These are phyloP conservation scores for Fratercula arctica DNA, from an alignment of 2,797 vertebrate species.

Conservation along the genomic window DNA sequence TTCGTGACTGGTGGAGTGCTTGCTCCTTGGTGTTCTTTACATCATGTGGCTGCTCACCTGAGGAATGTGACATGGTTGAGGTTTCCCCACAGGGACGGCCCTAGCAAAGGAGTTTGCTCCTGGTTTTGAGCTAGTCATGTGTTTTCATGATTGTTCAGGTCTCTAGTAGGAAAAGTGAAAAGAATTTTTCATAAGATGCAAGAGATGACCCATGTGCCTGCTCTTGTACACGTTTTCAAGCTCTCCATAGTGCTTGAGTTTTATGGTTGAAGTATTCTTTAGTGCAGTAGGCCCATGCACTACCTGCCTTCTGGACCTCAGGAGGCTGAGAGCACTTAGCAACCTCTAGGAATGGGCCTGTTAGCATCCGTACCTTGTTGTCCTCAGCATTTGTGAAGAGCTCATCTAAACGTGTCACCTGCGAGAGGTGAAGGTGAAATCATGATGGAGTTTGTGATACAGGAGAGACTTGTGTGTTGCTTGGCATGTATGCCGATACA, in stretches of 20 bases:
- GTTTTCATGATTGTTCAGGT: background rate
- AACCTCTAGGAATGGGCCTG: background rate
- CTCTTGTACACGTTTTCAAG: background rate
- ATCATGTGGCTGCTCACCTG: background rate
- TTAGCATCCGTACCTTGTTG: background rate
- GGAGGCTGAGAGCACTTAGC: background rate
- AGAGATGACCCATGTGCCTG: background rate
- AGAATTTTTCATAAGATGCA: background rate
- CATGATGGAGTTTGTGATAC: background rate
- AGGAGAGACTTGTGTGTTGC: background rate
- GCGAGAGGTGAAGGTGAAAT: background rate
- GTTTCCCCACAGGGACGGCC: background rate
- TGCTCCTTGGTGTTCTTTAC: background rate
- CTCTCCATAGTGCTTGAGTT: background rate
- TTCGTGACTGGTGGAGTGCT: background rate
- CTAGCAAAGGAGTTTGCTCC: background rate
- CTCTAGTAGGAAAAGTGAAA: background rate
- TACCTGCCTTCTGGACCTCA: background rate
- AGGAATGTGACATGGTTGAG: background rate
- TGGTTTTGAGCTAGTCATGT: background rate
- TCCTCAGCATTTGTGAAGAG: background rate
- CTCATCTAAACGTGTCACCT: background rate
- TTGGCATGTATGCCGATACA: accelerated
- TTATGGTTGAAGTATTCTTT: background rate
- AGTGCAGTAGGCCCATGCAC: background rate